Evolutionary conservation across 1,140 invertebrate species (phyloP), one percentile per base, ranked within the genome.

Genomic region (Pseudomyrmex concolor): DNA sequence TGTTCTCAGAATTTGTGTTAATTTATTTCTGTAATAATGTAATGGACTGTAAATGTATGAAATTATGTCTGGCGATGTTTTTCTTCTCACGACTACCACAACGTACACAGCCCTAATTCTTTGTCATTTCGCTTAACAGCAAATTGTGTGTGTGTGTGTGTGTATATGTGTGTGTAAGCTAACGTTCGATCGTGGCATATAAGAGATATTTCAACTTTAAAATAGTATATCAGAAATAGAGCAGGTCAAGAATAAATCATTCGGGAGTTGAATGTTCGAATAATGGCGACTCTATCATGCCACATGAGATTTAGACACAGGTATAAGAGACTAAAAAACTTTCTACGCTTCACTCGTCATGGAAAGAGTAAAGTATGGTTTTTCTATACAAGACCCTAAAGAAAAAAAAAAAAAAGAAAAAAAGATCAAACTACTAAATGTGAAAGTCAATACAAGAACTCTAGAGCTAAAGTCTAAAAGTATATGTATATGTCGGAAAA

Each of bases 311-410:
- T 86, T 66, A 62, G 12, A 66, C 60, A 57, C 17, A 54, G 54
- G 84, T 51, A 66, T 34, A 34, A 80, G 76, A 60, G 55, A 25
- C 83, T 85, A 86, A 80, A 78, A 84, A 85, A 62, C 2, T 34
- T n/a, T 22, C 86, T 87, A 87, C 86, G 84, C 60, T 86, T 77
- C 45, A 86, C 73, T 87, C 71, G 80, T 82, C 70, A 5, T 67
- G 80, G 22, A 86, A 77, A 70, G 63, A 87, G 67, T 66, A 86
- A 60, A 86, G 50, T 51, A 77, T 54, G 57, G 55, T 85, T 63
- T 73, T 19, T 48, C 77, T 83, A 86, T 83, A 71, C 22, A 86
- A 83, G 77, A 57, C 12, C 54, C 78, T 86, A 76, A 62, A n/a
- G n/a, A n/a, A 83, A 62, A 5, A 34, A 34, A 34, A 34, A 25